These are phyloP conservation scores for Falco novaeseelandiae DNA, from an alignment of 2,797 vertebrate genomes.

Conservation along the genomic window DNA sequence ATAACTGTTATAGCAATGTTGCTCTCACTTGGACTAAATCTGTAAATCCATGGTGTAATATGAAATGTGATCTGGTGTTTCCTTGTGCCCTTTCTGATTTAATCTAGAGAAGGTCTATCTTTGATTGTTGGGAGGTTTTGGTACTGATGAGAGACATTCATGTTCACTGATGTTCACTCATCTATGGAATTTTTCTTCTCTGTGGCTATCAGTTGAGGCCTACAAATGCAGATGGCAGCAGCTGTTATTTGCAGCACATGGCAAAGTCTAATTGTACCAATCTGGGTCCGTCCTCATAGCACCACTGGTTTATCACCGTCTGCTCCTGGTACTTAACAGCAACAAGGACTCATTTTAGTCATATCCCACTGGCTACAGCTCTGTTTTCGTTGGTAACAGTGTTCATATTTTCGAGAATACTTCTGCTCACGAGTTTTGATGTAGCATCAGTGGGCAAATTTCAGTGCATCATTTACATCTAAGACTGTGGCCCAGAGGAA, in stretches of 20 bases:
- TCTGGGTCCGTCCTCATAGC: rapidly evolving
- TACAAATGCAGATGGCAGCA: neutral
- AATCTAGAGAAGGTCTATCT: neutral
- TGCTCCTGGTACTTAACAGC: neutral
- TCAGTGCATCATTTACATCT: neutral
- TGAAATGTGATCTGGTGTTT: neutral
- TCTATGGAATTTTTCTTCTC: neutral
- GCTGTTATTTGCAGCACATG: neutral
- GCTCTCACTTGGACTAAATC: neutral
- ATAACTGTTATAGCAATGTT: neutral
- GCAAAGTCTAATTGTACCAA: neutral
- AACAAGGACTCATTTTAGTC: neutral
- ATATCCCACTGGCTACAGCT: neutral
- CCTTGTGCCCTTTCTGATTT: neutral
- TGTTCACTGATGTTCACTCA: neutral
- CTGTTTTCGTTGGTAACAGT: rapidly evolving
- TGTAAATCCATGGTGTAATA: neutral
- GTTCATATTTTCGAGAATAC: neutral
- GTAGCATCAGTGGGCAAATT: neutral
- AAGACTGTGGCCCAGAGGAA: neutral
- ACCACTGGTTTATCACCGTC: neutral
- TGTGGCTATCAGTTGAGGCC: neutral
- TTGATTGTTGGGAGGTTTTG: neutral
- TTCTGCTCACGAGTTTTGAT: neutral
- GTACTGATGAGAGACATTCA: neutral